Evolutionary conservation across 2,797 vertebrate species (phyloP).

Genomic region (Enteromius argenteus): DNA sequence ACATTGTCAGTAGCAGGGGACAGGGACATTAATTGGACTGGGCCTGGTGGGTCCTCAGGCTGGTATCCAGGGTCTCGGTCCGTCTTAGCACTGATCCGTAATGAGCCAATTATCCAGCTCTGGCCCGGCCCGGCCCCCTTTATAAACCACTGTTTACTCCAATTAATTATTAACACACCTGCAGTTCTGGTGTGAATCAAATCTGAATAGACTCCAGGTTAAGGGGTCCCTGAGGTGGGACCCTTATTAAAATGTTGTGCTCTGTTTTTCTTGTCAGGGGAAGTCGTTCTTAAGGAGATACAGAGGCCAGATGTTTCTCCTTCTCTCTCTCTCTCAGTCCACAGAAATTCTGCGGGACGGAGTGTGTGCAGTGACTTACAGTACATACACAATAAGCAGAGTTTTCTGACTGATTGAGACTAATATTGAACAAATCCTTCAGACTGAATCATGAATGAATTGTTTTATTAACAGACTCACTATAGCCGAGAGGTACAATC

Average conservation of each 20-base stretch:
- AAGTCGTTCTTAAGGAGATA: slow-evolving; percentile 54
- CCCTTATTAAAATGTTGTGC: slow-evolving; percentile 59
- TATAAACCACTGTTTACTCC: slow-evolving; percentile 67
- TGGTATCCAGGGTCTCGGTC: slow-evolving; percentile 54
- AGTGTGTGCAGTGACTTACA: background rate
- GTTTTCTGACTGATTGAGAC: background rate
- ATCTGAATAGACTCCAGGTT: slow-evolving; percentile 55
- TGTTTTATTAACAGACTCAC: background rate
- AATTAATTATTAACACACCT: slow-evolving; percentile 65
- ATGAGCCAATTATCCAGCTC: slow-evolving; percentile 66
- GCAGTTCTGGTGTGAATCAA: slow-evolving; percentile 60
- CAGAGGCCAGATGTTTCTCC: slow-evolving; percentile 35
- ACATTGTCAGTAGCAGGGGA: slow-evolving; percentile 46
- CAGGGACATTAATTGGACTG: slow-evolving; percentile 63
- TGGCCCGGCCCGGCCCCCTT: slow-evolving; percentile 53
- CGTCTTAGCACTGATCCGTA: slow-evolving; percentile 55
- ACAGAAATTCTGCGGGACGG: slow-evolving; percentile 9
- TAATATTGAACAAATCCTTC: background rate
- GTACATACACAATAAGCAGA: background rate
- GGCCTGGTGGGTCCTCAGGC: slow-evolving; percentile 53
- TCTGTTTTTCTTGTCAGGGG: slow-evolving; percentile 52
- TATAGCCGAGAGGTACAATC: background rate
- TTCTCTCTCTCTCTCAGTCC: slow-evolving; percentile 2
- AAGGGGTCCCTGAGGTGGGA: slow-evolving; percentile 54
- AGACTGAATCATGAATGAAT: background rate